Percentiles rank a stretch among this genome's conserved stretches.
These are phyloP conservation scores for Rhimphoctona megacephalus DNA, from an alignment of 2,888 invertebrate genomes.

Conservation along the genomic window DNA sequence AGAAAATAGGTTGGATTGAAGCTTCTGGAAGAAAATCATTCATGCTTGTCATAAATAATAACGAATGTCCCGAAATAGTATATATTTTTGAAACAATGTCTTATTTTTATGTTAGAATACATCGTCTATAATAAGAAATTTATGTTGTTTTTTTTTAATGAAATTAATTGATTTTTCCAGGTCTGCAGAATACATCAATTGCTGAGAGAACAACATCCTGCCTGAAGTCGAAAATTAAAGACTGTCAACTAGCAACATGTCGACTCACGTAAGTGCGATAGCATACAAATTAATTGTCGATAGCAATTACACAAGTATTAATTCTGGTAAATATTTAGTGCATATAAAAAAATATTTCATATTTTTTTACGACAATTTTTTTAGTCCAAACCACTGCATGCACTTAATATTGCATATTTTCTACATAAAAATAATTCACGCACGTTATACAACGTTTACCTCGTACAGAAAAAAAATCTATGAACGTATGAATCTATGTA, in stretches of 20 bases:
- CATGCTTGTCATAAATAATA: neutral
- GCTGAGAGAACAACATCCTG: constrained; percentile 12
- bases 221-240: constrained; percentile 8
- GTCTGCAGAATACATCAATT: neutral
- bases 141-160: neutral
- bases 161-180: constrained; percentile 34
- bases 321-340: neutral
- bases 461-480: neutral
- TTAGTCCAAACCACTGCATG: neutral
- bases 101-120: neutral
- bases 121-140: too few relatives aligned
- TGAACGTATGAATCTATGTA: too few relatives aligned
- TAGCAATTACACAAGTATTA: neutral
- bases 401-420: neutral
- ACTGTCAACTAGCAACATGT: constrained; percentile 36
- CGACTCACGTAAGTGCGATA: constrained; percentile 52
- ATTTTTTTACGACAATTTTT: too few relatives aligned
- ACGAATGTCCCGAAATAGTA: neutral
- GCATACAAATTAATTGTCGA: neutral
- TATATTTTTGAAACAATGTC: neutral
- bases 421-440: neutral
- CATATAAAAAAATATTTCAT: neutral
- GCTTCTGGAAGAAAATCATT: too few relatives aligned
- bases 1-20: neutral
- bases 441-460: neutral